These are phyloP conservation scores for Holothuria scabra DNA, from an alignment of 53 echinoderm and acorn worm species.

Conservation along the genomic window DNA sequence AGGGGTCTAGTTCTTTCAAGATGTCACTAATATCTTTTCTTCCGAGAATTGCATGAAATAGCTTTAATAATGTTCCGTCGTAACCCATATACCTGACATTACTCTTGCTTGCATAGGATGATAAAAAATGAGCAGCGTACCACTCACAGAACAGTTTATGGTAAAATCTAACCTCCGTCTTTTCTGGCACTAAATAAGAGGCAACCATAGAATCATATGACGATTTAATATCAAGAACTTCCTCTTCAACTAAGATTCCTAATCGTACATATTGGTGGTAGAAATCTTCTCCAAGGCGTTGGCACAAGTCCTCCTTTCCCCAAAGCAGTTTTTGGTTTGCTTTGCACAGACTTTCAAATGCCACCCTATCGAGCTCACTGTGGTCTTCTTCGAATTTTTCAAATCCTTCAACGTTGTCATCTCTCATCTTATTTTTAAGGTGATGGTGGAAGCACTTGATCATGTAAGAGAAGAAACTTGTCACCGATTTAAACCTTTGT, in stretches of 20 bases:
- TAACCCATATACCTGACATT: no score
- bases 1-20: no score
- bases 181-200: no score
- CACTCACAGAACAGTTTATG: no score
- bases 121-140: no score
- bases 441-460: slow-evolving; percentile 6
- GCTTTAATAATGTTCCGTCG: no score
- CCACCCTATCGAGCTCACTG: neutral
- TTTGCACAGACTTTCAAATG: neutral
- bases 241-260: slow-evolving; percentile 8
- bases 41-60: no score
- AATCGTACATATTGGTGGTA: neutral
- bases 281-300: neutral
- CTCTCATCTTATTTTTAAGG: neutral
- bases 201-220: no score
- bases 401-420: no score
- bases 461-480: neutral
- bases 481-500: neutral
- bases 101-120: no score
- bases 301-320: neutral
- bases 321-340: neutral
- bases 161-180: no score
- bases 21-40: no score
- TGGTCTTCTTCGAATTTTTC: neutral
- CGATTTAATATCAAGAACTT: neutral